Percentiles rank a stretch among this genome's conserved stretches.
These are phyloP conservation scores for Smittia sp. DNA, from an alignment of 2,888 invertebrate species.

Conservation along the genomic window DNA sequence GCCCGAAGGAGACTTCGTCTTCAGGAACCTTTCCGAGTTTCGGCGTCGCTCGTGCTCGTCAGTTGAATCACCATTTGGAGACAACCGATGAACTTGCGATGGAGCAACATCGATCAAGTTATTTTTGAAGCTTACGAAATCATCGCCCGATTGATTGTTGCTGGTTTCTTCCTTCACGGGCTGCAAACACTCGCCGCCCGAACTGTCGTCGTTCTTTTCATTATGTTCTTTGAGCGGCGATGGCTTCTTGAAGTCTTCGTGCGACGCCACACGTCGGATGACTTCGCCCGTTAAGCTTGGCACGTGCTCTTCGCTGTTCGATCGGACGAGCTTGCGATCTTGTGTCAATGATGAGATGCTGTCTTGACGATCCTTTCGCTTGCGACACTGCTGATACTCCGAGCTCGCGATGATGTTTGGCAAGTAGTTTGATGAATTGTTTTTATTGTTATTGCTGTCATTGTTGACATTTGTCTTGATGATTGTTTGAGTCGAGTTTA, in stretches of 20 bases:
- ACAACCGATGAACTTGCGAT: slow-evolving; percentile 45
- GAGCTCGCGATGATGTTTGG: slow-evolving; percentile 53
- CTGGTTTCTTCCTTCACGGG: slow-evolving; percentile 46
- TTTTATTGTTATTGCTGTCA: slow-evolving; percentile 39
- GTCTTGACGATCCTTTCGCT: slow-evolving; percentile 64
- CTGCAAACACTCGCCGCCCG: not conserved
- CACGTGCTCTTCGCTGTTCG: slow-evolving; percentile 61
- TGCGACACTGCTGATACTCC: slow-evolving; percentile 56
- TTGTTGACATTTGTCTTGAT: slow-evolving; percentile 37
- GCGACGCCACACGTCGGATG: slow-evolving; percentile 62
- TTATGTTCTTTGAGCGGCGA: slow-evolving; percentile 48
- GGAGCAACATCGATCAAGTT: slow-evolving; percentile 48
- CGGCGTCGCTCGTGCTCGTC: slow-evolving; percentile 63
- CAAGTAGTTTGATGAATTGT: slow-evolving; percentile 49
- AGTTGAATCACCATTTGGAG: slow-evolving; percentile 55
- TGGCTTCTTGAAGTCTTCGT: slow-evolving; percentile 58
- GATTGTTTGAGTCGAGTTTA: slow-evolving; percentile 41
- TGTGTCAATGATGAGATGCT: slow-evolving; percentile 58
- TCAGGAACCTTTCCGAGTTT: slow-evolving; percentile 63
- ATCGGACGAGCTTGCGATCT: slow-evolving; percentile 62
- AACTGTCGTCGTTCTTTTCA: slow-evolving; percentile 13
- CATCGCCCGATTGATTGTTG: slow-evolving; percentile 32
- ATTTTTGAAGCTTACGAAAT: slow-evolving; percentile 43
- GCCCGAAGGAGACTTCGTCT: slow-evolving; percentile 60
- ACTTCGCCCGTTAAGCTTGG: slow-evolving; percentile 48